These are phyloP conservation scores for Pristionchus mayeri DNA, from an alignment of 2,888 invertebrate genomes.

Conservation along the genomic window DNA sequence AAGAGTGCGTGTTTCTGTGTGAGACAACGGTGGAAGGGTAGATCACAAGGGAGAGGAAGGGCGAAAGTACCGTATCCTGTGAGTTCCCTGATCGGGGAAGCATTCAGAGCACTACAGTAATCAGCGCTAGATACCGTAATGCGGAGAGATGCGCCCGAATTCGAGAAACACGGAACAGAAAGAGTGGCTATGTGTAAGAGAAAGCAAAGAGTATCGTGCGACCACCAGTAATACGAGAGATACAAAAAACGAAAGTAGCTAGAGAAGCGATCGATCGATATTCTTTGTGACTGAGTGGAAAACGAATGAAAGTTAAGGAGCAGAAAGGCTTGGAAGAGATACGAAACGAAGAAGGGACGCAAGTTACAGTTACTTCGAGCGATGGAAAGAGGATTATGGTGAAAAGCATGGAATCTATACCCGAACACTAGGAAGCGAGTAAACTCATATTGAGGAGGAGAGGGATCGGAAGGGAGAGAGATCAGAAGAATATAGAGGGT, in stretches of 20 bases:
- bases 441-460: constrained; percentile 3
- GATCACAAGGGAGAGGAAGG: constrained; percentile 15
- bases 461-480: neutral
- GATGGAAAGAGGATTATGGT: neutral
- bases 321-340: neutral
- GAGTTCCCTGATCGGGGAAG: neutral
- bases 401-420: neutral
- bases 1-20: constrained; percentile 14
- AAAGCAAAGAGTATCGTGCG: neutral
- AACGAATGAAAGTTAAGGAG: neutral
- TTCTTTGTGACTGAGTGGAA: neutral
- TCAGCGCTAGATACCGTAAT: constrained; percentile 9
- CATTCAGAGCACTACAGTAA: constrained; percentile 20
- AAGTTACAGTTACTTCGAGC: neutral
- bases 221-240: constrained; percentile 15
- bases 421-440: constrained; percentile 1
- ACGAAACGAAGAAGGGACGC: no score
- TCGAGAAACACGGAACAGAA: constrained; percentile 12
- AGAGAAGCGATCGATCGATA: constrained; percentile 13
- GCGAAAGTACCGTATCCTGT: constrained; percentile 20
- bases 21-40: neutral
- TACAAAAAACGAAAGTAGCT: neutral
- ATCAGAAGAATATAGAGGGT: neutral
- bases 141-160: neutral
- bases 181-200: neutral